Evolutionary conservation across 2,113 vertebrate genomes (phyloP).

Genomic region (Kryptolebias marmoratus): DNA sequence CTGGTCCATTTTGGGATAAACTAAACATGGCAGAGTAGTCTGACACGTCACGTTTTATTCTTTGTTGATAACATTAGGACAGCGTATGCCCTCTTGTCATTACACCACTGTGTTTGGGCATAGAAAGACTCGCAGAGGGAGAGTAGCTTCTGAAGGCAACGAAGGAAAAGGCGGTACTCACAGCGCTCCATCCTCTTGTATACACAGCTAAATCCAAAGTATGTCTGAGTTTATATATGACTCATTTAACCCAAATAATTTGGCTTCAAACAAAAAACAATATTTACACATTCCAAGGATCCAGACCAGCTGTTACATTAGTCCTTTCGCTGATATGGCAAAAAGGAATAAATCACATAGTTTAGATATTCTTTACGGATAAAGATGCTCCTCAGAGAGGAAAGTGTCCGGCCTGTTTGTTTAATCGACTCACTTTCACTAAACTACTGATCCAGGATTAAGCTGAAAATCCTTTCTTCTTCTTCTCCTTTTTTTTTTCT

Average conservation of each 20-base stretch:
- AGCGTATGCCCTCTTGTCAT: neutral
- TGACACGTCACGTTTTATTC: neutral
- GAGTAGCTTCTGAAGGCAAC: neutral
- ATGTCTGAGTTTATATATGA: neutral
- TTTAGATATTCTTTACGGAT: neutral
- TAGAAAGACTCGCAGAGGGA: neutral
- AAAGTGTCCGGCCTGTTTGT: neutral
- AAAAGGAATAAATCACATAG: neutral
- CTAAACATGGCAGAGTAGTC: neutral
- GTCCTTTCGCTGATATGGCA: neutral
- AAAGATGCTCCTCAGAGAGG: neutral
- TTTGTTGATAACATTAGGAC: neutral
- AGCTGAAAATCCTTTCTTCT: too few species aligned
- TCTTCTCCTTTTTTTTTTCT: too few species aligned
- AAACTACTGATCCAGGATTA: too few species aligned
- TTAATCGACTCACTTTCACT: neutral
- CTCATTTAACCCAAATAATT: neutral
- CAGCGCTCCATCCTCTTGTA: neutral
- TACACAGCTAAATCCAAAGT: neutral
- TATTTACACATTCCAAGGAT: neutral
- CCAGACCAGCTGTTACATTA: neutral
- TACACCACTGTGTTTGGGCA: neutral
- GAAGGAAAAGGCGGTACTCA: neutral
- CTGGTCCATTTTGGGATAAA: neutral
- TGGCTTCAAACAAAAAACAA: neutral